Conservation (phyloP, 2,888 invertebrate genomes). For the Pomacea canaliculata region DNA sequence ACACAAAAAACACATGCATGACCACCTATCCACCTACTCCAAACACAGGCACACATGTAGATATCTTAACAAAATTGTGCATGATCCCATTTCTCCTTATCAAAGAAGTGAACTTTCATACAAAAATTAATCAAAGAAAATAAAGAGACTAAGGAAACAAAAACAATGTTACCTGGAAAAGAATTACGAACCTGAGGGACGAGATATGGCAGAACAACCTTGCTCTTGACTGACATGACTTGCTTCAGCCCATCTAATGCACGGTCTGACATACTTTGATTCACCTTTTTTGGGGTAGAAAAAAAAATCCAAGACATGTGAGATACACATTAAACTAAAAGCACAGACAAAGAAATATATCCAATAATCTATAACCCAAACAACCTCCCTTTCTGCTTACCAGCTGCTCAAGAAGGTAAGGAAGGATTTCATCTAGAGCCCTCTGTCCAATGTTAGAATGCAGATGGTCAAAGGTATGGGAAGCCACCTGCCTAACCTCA, state of each 20-base stretch:
- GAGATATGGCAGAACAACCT: slow-evolving; percentile 94
- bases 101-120: too few species aligned
- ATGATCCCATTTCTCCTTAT: too few species aligned
- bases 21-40: too few species aligned
- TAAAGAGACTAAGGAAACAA: neutral
- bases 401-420: slow-evolving; percentile 86
- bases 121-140: too few species aligned
- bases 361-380: neutral
- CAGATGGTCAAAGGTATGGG: slow-evolving; percentile 95
- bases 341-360: neutral
- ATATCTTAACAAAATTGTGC: too few species aligned
- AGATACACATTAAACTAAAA: neutral
- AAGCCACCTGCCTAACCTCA: slow-evolving; percentile 92
- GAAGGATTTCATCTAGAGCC: slow-evolving; percentile 96
- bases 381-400: slow-evolving; percentile 61
- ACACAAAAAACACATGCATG: too few species aligned
- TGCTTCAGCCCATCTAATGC: slow-evolving; percentile 95
- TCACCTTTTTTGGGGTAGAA: slow-evolving; percentile 71
- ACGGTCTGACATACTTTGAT: slow-evolving; percentile 85
- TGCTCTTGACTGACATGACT: slow-evolving; percentile 96
- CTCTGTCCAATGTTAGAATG: slow-evolving; percentile 93
- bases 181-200: slow-evolving; percentile 77
- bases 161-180: too few species aligned
- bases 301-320: slow-evolving; percentile 6
- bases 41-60: too few species aligned